Base-by-base conservation (phyloP, 2,113 vertebrate species). In the Morone chrysops region DNA sequence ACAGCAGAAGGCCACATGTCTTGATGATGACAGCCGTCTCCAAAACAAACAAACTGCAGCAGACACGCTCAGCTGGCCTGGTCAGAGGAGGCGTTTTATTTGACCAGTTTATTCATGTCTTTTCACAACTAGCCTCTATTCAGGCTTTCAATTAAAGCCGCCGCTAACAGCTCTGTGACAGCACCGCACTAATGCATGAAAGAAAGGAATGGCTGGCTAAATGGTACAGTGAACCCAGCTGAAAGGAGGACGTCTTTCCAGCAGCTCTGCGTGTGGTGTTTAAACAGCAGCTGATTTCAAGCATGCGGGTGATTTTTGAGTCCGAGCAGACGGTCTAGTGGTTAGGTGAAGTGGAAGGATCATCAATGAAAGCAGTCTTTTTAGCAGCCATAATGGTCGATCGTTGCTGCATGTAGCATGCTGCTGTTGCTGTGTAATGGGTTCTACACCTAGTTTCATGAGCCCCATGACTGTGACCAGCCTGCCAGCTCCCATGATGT, bases 121-220 rank as follows among this genome's bases (percentile, higher is more conserved):
- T 83, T 81, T 84, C 68, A 76, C 70, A 61, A 78, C 82, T 4
- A 4, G 1, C 43, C 75, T 83, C 70, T 67, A 38, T 87, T 90
- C 31, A 36, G 57, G 75, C 11, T 77, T 86, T 70, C 77, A 69
- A 89, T 85, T 81, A 83, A 85, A 88, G 59, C 47, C 67, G 20
- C 9, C 0, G 5, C 41, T 57, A 38, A 77, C 56, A 66, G 69
- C 73, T 82, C 75, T 61, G 40, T 57, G 40, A 57, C 74, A 78
- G 40, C 60, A 20, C 36, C 0, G 31, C 74, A 14, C 53, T 31
- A 71, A 67, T 14, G 31, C 51, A 41, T 59, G 8, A 72, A 83
- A 75, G 50, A 70, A 78, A 70, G 38, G 38, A 65, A 22, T n/a
- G 22, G 48, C 75, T 47, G 62, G 62, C 17, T 70, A 36, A 68